phyloP scores from a whole-genome alignment of 2,888 invertebrate genomes.

The Eupeodes latifasciatus region DNA sequence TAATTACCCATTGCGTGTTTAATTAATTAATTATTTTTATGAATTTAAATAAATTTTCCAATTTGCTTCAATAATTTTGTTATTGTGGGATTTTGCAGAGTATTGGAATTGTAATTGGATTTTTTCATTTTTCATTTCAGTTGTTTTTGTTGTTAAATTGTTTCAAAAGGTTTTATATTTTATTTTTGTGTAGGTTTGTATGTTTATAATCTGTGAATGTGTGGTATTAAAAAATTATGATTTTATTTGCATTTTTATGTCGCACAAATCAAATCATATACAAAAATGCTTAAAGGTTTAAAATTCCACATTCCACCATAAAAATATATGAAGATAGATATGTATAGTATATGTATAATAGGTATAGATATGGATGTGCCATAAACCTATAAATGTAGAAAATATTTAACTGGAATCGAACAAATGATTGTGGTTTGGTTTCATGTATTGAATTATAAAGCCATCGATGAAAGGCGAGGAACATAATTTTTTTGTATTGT shows the following conservation, averaged over 20 bases:
- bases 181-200: background rate
- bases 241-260: constrained; percentile 26
- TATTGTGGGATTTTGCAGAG: constrained; percentile 3
- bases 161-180: background rate
- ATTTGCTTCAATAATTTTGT: constrained; percentile 66
- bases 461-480: background rate
- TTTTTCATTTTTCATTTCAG: too few species aligned
- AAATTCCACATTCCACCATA: background rate
- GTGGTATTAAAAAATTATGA: constrained; percentile 17
- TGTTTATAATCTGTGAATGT: constrained; percentile 2
- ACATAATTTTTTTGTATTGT: background rate
- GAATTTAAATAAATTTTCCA: constrained; percentile 68
- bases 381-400: background rate
- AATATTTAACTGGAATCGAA: background rate
- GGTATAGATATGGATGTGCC: too few species aligned
- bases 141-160: background rate
- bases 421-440: constrained; percentile 32
- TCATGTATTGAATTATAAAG: constrained; percentile 11
- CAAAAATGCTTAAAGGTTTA: constrained; percentile 10
- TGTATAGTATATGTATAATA: too few species aligned
- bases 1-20: constrained; percentile 62
- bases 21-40: constrained; percentile 68
- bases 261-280: constrained; percentile 40
- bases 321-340: too few species aligned
- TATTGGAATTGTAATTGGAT: constrained; percentile 24